Evolutionary conservation across 2,113 vertebrate species (phyloP).

Genomic region (Pseudorasbora parva): DNA sequence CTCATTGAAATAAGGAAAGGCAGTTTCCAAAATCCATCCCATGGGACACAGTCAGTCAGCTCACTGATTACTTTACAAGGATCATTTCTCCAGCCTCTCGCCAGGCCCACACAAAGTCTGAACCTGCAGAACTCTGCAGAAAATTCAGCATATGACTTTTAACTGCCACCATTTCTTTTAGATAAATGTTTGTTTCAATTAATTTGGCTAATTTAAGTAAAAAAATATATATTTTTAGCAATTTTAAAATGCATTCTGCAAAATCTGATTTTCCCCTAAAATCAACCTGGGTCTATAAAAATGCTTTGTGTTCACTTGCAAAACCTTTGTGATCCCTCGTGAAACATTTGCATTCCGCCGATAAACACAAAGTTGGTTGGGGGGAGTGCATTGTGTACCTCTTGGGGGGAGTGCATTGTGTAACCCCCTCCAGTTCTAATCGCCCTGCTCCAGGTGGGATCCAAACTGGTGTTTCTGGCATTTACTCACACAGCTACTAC

Average conservation of each 20-base stretch:
- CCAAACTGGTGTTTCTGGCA: too few species aligned
- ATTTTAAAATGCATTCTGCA: too few species aligned
- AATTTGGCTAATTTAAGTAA: background rate
- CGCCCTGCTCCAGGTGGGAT: too few species aligned
- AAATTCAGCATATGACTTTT: background rate
- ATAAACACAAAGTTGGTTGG: too few species aligned
- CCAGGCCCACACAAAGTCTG: background rate
- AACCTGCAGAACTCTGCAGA: background rate
- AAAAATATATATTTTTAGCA: too few species aligned
- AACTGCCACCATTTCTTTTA: background rate
- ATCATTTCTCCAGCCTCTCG: background rate
- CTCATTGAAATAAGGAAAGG: conserved; percentile 17
- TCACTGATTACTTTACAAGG: conserved; percentile 13
- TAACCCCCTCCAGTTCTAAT: too few species aligned
- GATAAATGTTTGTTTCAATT: background rate
- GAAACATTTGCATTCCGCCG: too few species aligned
- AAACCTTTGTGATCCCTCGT: too few species aligned
- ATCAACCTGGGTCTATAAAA: background rate
- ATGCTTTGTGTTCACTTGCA: background rate
- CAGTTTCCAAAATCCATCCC: background rate
- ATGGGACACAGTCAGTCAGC: background rate
- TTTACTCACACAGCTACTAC: too few species aligned
- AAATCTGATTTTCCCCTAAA: background rate
- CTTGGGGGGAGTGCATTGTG: too few species aligned
- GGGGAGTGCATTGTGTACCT: too few species aligned